These are phyloP conservation scores for Drosophila paulistorum DNA, from an alignment of 1,140 invertebrate species.

Conservation along the genomic window DNA sequence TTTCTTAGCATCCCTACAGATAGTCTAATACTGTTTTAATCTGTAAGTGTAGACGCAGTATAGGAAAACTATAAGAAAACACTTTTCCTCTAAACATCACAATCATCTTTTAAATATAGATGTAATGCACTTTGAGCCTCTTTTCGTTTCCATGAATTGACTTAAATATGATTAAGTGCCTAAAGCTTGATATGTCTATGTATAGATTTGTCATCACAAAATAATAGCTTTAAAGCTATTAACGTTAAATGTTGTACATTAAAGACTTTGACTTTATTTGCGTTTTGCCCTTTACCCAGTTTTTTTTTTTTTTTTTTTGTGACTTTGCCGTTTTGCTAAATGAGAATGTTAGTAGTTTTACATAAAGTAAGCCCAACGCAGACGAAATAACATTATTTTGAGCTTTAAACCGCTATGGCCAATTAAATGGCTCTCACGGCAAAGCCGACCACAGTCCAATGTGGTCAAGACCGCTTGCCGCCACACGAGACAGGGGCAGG, in stretches of 20 bases:
- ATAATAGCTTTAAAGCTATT: background rate
- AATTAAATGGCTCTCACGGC: slow-evolving; percentile 43
- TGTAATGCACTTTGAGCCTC: background rate
- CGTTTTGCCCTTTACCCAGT: slow-evolving; percentile 70
- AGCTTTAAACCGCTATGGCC: slow-evolving; percentile 22
- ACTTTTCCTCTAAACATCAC: too few relatives aligned
- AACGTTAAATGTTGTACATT: slow-evolving; percentile 32
- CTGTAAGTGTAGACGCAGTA: too few relatives aligned
- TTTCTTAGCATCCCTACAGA: too few relatives aligned
- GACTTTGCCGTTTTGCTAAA: slow-evolving; percentile 28
- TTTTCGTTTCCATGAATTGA: background rate
- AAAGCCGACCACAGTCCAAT: slow-evolving; percentile 46
- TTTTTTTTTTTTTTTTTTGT: slow-evolving; percentile 38
- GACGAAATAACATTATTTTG: slow-evolving; percentile 21
- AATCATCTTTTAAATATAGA: too few relatives aligned
- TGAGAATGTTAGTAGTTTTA: slow-evolving; percentile 37
- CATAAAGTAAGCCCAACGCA: background rate
- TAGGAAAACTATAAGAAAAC: too few relatives aligned
- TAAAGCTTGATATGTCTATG: background rate
- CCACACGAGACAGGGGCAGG: slow-evolving; percentile 3
- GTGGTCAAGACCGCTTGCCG: slow-evolving; percentile 52
- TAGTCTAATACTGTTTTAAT: too few relatives aligned
- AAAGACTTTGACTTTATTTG: slow-evolving; percentile 37
- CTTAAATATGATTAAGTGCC: background rate
- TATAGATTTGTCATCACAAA: background rate